These are phyloP conservation scores for Echinarachnius parma DNA, from an alignment of 53 echinoderm and acorn worm genomes.

Conservation along the genomic window DNA sequence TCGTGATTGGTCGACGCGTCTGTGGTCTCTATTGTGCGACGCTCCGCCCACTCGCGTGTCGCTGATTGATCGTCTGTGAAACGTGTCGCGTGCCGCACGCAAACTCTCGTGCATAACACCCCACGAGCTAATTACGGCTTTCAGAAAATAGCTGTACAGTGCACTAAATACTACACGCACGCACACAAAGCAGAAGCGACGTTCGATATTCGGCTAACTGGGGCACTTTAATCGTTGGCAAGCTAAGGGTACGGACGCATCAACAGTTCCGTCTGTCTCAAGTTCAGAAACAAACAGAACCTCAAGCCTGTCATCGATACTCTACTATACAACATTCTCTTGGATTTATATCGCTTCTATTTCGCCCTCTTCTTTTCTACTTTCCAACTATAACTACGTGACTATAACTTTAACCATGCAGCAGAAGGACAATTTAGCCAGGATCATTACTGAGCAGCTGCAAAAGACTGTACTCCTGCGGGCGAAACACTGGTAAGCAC, in stretches of 20 bases:
- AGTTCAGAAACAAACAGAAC: too few relatives aligned
- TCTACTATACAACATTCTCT: too few relatives aligned
- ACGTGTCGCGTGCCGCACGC: conserved; percentile 16
- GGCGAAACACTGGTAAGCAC: conserved; percentile 35
- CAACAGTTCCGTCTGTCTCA: too few relatives aligned
- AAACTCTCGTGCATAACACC: conserved; percentile 15
- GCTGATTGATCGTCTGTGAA: conserved; percentile 16
- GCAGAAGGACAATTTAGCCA: conserved; percentile 34
- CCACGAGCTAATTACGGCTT: too few relatives aligned
- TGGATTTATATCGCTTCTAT: too few relatives aligned
- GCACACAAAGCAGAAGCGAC: background rate
- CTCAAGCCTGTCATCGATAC: too few relatives aligned
- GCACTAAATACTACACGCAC: background rate
- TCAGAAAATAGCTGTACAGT: too few relatives aligned
- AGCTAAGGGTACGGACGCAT: too few relatives aligned
- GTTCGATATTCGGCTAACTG: background rate
- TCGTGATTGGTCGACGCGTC: conserved; percentile 12
- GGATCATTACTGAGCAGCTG: conserved; percentile 30
- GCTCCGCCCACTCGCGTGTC: conserved; percentile 48
- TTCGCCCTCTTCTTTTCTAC: too few relatives aligned
- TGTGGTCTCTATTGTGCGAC: background rate
- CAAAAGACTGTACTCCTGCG: conserved; percentile 24
- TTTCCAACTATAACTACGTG: too few relatives aligned
- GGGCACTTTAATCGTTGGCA: too few relatives aligned
- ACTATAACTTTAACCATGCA: conserved; percentile 16